Evolutionary conservation across 1,140 invertebrate genomes (phyloP).

Genomic region (Bilobella aurantiaca): DNA sequence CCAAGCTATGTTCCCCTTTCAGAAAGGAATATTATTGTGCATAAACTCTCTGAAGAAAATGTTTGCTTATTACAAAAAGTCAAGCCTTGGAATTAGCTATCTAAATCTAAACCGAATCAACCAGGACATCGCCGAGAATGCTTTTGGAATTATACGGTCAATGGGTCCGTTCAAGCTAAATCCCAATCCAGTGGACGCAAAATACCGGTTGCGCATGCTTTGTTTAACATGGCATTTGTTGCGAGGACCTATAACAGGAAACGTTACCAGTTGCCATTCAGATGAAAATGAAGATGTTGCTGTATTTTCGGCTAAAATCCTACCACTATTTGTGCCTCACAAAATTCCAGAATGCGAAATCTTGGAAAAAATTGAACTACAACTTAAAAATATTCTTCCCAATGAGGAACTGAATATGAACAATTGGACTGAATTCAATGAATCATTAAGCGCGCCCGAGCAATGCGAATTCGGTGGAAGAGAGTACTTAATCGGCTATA

Average conservation of each 20-base stretch:
- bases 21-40: neutral
- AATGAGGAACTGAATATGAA: neutral
- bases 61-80: neutral
- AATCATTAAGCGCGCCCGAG: neutral
- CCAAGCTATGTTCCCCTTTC: neutral
- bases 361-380: too few relatives aligned
- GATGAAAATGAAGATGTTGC: neutral
- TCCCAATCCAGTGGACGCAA: neutral
- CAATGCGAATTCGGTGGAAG: neutral
- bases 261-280: too few relatives aligned
- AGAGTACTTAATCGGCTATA: neutral
- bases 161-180: neutral
- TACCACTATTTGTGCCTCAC: neutral
- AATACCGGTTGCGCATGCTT: constrained; percentile 1
- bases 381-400: neutral
- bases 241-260: neutral
- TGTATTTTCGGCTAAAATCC: neutral
- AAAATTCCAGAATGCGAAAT: too few relatives aligned
- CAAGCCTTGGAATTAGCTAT: neutral
- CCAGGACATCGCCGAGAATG: neutral
- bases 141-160: neutral
- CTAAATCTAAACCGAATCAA: neutral
- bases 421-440: constrained; percentile 1
- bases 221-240: neutral
- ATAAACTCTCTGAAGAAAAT: neutral